Percentiles rank a stretch among this genome's conserved stretches.
Evolutionary conservation across 2,797 vertebrate species (phyloP).

Genomic region (Sardinella longiceps): DNA sequence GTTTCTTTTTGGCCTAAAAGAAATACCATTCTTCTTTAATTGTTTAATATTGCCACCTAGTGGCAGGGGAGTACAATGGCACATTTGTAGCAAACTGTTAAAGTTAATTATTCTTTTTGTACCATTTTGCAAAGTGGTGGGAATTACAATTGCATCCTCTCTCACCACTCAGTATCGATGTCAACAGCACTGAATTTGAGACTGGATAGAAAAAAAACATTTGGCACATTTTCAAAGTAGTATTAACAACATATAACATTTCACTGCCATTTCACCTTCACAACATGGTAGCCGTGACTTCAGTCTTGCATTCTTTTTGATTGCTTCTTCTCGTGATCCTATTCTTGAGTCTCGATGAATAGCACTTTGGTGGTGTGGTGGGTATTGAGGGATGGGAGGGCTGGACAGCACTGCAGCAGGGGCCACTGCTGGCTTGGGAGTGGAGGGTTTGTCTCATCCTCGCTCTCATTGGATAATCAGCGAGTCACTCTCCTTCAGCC

Average conservation of each 20-base stretch:
- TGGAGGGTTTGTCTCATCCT: not conserved
- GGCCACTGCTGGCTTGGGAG: not conserved
- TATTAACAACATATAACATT: not conserved
- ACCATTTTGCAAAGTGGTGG: not conserved
- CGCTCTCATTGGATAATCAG: constrained; percentile 83
- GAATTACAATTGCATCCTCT: not conserved
- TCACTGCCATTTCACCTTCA: not conserved
- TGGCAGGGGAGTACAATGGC: constrained; percentile 34
- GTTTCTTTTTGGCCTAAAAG: constrained; percentile 4
- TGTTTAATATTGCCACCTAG: constrained; percentile 34
- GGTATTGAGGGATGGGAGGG: not conserved
- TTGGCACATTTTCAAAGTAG: not conserved
- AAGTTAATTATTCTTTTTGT: constrained; percentile 32
- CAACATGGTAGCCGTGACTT: not conserved
- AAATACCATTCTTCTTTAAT: not conserved
- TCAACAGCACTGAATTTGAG: not conserved
- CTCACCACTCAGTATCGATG: not conserved
- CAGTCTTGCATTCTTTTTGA: not conserved
- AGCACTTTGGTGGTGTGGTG: constrained; percentile 30
- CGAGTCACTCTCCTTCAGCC: constrained; percentile 83
- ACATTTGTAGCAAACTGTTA: constrained; percentile 9
- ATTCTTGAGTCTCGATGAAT: not conserved
- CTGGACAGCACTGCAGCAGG: not conserved
- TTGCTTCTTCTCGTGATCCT: constrained; percentile 5
- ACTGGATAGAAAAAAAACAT: not conserved